A percentile compares a stretch with the other conserved stretches of the same genome.
phyloP scores from a whole-genome alignment of 2,888 invertebrate genomes.

The Diloba caeruleocephala region DNA sequence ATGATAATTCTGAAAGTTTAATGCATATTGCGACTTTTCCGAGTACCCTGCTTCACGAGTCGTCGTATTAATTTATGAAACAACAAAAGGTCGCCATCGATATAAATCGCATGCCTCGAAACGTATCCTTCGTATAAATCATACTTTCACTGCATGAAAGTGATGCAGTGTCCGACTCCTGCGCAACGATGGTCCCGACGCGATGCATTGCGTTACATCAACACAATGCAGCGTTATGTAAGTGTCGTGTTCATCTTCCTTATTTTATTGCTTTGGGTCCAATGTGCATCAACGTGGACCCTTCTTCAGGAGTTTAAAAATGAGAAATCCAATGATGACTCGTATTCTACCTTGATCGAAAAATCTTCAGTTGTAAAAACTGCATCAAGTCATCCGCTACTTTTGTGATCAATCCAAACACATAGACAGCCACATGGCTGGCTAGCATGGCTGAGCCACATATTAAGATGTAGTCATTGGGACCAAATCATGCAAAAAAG shows the following conservation, averaged over 20 bases:
- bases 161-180: conserved; percentile 50
- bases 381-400: no score
- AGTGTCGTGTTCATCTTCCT: conserved; percentile 23
- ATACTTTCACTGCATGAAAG: conserved; percentile 54
- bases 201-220: conserved; percentile 40
- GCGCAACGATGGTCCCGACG: conserved; percentile 39
- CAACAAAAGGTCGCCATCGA: conserved; percentile 47
- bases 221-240: conserved; percentile 43
- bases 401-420: no score
- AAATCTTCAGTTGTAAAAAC: no score
- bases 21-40: conserved; percentile 19
- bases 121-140: conserved; percentile 53
- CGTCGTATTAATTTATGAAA: conserved; percentile 34
- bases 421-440: no score
- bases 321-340: no score
- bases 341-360: no score
- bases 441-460: no score
- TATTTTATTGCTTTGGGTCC: conserved; percentile 28
- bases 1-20: neutral
- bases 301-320: no score
- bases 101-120: conserved; percentile 42
- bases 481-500: neutral
- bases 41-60: conserved; percentile 15
- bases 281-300: no score
- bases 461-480: no score